Evolutionary conservation across 2,113 vertebrate genomes (phyloP), one percentile per base, ranked within the genome.

Genomic region (Embiotoca jacksoni): DNA sequence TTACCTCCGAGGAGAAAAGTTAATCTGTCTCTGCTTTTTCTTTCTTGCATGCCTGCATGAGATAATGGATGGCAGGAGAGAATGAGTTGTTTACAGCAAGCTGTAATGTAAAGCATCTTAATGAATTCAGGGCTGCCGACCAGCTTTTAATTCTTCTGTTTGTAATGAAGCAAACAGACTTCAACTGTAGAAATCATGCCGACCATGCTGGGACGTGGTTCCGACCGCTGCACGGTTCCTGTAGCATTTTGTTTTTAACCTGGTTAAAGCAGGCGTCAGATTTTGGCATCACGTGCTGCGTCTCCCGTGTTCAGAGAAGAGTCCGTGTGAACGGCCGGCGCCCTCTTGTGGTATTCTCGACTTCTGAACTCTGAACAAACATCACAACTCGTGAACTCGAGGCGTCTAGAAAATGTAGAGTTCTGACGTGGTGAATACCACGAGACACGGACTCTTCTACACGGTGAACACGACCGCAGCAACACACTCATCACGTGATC

Each of bases 1-100:
- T 44, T 50, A 36, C 61, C 69, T 15, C 56, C 44, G 52, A 64
- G 10, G 61, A 67, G 35, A n/a, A 78, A 59, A 15, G n/a, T 54
- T 36, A 6, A 37, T 74, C 54, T 55, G 36, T 81, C 58, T 69
- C 57, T 50, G 58, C 58, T 53, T 59, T 10, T n/a, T 52, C 50
- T 85, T 58, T 70, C 57, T 52, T 85, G 90, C 90, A 93, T 91
- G 89, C 49, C 37, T 82, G 91, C 91, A 89, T 88, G 86, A 85
- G 37, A 23, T 44, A 66, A 64, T n/a, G 65, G 47, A 47, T 47
- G 58, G 13, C 13, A 63, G 62, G 67, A 68, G 64, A 52, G 52
- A 71, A 73, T 55, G 47, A 81, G 41, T 69, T 46, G 44, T 73
- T 81, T 78, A 80, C 55, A 78, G 57, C 15, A 3, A 76, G 75